Evolutionary conservation across 2,888 invertebrate species (phyloP).

Genomic region (Hartigia nigra): DNA sequence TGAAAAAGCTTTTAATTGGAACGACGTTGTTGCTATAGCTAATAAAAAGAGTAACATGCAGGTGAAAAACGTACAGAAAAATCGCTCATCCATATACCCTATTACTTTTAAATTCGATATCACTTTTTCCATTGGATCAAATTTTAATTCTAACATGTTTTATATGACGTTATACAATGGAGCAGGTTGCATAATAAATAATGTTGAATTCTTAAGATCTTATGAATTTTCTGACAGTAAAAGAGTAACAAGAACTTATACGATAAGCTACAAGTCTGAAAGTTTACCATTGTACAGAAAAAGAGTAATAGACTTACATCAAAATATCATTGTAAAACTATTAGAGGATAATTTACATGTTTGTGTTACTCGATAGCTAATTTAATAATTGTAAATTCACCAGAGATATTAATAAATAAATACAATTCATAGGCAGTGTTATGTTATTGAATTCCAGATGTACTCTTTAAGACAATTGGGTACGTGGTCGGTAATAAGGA

Average conservation of each 20-base stretch:
- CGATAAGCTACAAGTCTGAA: conserved; percentile 60
- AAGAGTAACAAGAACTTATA: conserved; percentile 55
- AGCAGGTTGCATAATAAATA: conserved; percentile 55
- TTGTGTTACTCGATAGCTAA: conserved; percentile 27
- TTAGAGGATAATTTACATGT: conserved; percentile 42
- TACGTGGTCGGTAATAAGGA: conserved; percentile 16
- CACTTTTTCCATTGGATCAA: conserved; percentile 44
- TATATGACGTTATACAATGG: conserved; percentile 53
- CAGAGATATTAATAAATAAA: background rate
- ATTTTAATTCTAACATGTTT: conserved; percentile 45
- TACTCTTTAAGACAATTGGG: conserved; percentile 12
- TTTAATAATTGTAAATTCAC: background rate
- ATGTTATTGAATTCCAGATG: conserved; percentile 24
- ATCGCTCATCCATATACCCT: conserved; percentile 35
- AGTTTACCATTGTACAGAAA: conserved; percentile 56
- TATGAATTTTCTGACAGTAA: conserved; percentile 49
- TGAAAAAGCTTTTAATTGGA: conserved; percentile 38
- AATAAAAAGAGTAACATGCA: background rate
- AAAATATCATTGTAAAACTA: conserved; percentile 51
- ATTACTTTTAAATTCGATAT: conserved; percentile 57
- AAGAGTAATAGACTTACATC: conserved; percentile 59
- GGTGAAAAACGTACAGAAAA: background rate
- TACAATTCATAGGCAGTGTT: background rate
- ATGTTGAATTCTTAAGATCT: conserved; percentile 50
- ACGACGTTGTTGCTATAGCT: conserved; percentile 27